phyloP scores from a whole-genome alignment of 2,113 vertebrate species.

The Calonectris borealis region DNA sequence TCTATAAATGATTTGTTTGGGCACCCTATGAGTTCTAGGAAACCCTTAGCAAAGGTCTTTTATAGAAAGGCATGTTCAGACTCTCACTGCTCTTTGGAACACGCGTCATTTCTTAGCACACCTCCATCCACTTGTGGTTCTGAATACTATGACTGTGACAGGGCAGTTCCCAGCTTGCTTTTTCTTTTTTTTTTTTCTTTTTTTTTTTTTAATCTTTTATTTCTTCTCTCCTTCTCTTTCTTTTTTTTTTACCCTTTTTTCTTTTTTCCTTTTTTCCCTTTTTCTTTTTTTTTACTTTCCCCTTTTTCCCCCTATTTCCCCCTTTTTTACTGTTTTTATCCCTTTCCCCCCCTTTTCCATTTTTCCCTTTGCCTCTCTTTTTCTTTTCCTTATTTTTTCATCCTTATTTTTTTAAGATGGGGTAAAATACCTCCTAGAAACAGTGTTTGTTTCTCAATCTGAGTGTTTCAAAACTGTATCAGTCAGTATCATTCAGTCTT shows the following conservation, averaged over 20 bases:
- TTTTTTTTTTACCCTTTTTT: no score
- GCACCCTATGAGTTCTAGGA: background rate
- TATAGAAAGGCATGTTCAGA: background rate
- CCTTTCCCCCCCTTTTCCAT: background rate
- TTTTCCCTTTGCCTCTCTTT: no score
- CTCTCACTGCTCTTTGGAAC: background rate
- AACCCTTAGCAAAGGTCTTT: background rate
- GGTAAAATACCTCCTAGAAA: background rate
- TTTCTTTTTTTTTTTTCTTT: no score
- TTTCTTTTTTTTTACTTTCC: fast-evolving
- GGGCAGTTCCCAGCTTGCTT: background rate
- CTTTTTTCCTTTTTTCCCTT: no score
- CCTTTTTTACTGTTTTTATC: no score
- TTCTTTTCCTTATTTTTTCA: no score
- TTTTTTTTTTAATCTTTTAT: no score
- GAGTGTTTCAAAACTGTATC: background rate
- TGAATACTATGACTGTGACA: background rate
- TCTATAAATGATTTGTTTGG: background rate
- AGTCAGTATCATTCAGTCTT: background rate
- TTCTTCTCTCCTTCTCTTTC: background rate
- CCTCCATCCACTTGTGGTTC: background rate
- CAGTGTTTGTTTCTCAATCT: background rate
- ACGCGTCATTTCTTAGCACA: background rate
- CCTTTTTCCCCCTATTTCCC: fast-evolving
- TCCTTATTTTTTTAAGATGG: background rate